phyloP scores from a whole-genome alignment of 2,888 invertebrate genomes.

The Urechis unicinctus region DNA sequence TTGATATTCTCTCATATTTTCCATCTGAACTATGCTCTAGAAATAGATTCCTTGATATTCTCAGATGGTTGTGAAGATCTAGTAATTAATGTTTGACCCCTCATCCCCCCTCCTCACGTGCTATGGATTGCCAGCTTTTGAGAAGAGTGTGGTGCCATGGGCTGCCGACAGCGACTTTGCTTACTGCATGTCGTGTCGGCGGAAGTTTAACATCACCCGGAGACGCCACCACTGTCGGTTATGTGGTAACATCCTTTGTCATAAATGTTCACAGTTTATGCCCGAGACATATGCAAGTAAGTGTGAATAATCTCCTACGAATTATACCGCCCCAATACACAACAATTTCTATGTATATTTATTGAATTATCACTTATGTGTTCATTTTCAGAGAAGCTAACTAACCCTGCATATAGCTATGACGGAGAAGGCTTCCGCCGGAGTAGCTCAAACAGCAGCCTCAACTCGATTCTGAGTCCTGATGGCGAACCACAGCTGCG shows the following conservation, averaged over 20 bases:
- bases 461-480: slow-evolving; percentile 53
- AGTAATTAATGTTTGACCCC: no score
- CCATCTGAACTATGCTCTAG: no score
- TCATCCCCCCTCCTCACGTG: no score
- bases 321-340: background rate
- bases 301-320: slow-evolving; percentile 21
- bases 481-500: slow-evolving; percentile 61
- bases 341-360: background rate
- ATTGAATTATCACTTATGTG: background rate
- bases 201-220: slow-evolving; percentile 73
- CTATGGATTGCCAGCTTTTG: slow-evolving; percentile 55
- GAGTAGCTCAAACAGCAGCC: slow-evolving; percentile 55
- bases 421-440: slow-evolving; percentile 38
- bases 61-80: no score
- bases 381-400: slow-evolving; percentile 55
- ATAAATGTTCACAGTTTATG: slow-evolving; percentile 82
- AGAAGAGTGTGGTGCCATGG: slow-evolving; percentile 77
- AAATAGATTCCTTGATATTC: no score
- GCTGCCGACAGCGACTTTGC: slow-evolving; percentile 82
- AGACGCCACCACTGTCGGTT: slow-evolving; percentile 94
- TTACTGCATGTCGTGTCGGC: slow-evolving; percentile 85
- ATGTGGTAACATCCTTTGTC: slow-evolving; percentile 85
- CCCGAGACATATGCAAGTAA: slow-evolving; percentile 65
- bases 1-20: no score
- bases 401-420: slow-evolving; percentile 53